These are phyloP conservation scores for Andrena bicolor DNA, from an alignment of 2,888 invertebrate genomes.

Conservation along the genomic window DNA sequence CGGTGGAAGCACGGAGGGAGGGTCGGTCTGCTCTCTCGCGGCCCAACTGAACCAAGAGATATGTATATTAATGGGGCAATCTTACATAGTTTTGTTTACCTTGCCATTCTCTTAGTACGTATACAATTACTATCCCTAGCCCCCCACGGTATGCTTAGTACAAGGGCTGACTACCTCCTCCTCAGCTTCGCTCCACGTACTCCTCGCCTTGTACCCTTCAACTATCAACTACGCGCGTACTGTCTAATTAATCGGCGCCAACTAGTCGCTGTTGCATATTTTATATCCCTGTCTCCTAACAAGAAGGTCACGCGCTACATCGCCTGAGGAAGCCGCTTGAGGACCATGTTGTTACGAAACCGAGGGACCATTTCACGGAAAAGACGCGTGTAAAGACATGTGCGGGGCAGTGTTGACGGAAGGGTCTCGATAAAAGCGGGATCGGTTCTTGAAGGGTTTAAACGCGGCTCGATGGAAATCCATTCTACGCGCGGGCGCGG, in stretches of 20 bases:
- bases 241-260: slow-evolving; percentile 40
- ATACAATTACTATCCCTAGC: slow-evolving; percentile 84
- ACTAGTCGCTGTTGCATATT: neutral
- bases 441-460: slow-evolving; percentile 69
- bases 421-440: slow-evolving; percentile 62
- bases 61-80: slow-evolving; percentile 86
- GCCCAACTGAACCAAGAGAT: slow-evolving; percentile 84
- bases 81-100: slow-evolving; percentile 86
- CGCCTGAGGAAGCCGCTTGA: neutral
- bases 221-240: slow-evolving; percentile 39
- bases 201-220: slow-evolving; percentile 14
- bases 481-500: slow-evolving; percentile 61
- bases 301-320: neutral
- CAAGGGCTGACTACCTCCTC: slow-evolving; percentile 64
- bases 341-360: neutral
- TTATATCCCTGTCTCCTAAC: neutral
- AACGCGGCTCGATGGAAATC: slow-evolving; percentile 69
- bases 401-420: slow-evolving; percentile 51
- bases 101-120: slow-evolving; percentile 84
- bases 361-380: slow-evolving; percentile 9
- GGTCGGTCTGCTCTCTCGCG: slow-evolving; percentile 72
- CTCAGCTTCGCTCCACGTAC: slow-evolving; percentile 16
- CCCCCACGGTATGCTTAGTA: slow-evolving; percentile 63
- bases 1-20: slow-evolving; percentile 54
- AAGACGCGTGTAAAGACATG: slow-evolving; percentile 48